Base-by-base conservation (phyloP, 1,140 invertebrate genomes). In the Eciton burchellii region DNA sequence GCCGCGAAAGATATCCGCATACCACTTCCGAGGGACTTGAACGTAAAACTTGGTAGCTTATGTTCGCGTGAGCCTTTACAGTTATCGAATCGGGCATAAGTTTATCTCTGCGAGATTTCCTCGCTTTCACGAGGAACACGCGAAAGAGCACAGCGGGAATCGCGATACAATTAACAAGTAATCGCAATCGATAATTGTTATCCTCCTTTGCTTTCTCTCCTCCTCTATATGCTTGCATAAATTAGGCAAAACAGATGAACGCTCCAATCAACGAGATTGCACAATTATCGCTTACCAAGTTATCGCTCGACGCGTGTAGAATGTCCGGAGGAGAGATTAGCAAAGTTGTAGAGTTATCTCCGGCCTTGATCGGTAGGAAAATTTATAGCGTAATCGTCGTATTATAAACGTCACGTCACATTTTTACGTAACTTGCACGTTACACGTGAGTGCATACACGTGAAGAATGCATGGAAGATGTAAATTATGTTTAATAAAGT, bases 271-370 rank as follows among this genome's bases (percentile, higher is more conserved):
- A 76, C 60, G 19, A 65, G 19, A 16, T 52, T 52, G 29, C 29
- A 65, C 19, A 4, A 52, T 12, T 16, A 14, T 52, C 26, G 65
- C 62, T 16, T 65, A n/a, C n/a, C n/a, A 65, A 76, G 35, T 65
- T 63, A 35, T 63, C n/a, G n/a, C n/a, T n/a, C n/a, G 60, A 65
- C 59, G 19, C 19, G 24, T 65, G 52, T 43, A 62, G 62, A 74
- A 74, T 74, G 43, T 62, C 41, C 56, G 19, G 41, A 21, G 35
- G n/a, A 3, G 35, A 35, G 70, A 41, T 24, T 73, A 59, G 43
- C 41, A 14, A 59, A 59, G 41, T 73, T 57, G 35, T 49, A 71
- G n/a, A 71, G n/a, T 71, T 41, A 73, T 45, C 21, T 70, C 62
- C n/a, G n/a, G 29, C 14, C 43, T 74, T 35, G 59, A 47, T 49